Evolutionary conservation across 2,113 vertebrate species (phyloP).

Genomic region (Aix galericulata): DNA sequence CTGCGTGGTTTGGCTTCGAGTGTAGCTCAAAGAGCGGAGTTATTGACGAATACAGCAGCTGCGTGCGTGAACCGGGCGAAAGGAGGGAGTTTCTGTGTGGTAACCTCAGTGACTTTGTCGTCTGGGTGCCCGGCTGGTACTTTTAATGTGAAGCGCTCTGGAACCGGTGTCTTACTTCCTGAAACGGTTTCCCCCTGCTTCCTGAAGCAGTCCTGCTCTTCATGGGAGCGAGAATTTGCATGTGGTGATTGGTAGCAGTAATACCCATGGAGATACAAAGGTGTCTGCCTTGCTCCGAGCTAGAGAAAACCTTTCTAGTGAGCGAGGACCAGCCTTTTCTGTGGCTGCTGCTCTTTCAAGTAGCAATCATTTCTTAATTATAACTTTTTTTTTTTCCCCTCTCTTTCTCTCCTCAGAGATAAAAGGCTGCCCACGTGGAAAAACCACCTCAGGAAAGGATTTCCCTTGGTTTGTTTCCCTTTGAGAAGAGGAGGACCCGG

Average conservation of each 20-base stretch:
- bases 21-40: background rate
- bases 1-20: background rate
- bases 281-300: background rate
- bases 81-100: background rate
- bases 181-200: background rate
- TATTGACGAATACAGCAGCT: background rate
- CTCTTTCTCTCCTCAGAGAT: conserved; percentile 45
- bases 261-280: background rate
- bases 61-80: background rate
- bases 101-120: background rate
- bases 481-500: conserved; percentile 12
- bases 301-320: background rate
- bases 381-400: background rate
- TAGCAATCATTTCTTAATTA: background rate
- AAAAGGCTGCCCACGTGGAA: conserved; percentile 18
- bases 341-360: background rate
- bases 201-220: background rate
- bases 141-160: background rate
- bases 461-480: conserved; percentile 31
- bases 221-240: background rate
- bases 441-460: conserved; percentile 38
- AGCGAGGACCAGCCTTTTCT: background rate
- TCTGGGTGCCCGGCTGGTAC: background rate
- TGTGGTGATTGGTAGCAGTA: background rate
- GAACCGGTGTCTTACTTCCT: background rate